A percentile compares a stretch with the other conserved stretches of the same genome.
phyloP scores from a whole-genome alignment of 2,797 vertebrate genomes.

The Pangasius mekongensis region DNA sequence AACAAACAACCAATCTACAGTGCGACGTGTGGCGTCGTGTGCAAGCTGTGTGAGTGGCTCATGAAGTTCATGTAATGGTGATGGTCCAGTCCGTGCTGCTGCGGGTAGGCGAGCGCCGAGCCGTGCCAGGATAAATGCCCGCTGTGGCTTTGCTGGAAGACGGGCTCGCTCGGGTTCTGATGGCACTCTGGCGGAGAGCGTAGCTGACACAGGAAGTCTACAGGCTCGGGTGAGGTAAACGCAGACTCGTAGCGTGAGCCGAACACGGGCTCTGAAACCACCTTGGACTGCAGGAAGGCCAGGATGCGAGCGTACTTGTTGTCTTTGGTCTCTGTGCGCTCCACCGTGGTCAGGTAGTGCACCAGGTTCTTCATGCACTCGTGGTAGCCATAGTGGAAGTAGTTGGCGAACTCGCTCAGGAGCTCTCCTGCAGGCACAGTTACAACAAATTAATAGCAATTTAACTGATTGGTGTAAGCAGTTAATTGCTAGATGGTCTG shows the following conservation, averaged over 20 bases:
- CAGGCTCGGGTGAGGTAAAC: constrained; percentile 76
- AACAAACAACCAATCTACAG: constrained; percentile 59
- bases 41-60: constrained; percentile 87
- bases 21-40: constrained; percentile 84
- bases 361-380: constrained; percentile 99
- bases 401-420: constrained; percentile 95
- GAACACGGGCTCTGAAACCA: constrained; percentile 85
- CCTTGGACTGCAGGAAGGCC: constrained; percentile 95
- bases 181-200: constrained; percentile 84
- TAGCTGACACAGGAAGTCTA: constrained; percentile 84
- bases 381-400: constrained; percentile 97
- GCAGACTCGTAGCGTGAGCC: constrained; percentile 69
- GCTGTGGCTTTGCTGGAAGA: constrained; percentile 73
- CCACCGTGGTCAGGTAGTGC: constrained; percentile 96
- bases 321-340: constrained; percentile 95
- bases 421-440: constrained; percentile 79
- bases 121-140: constrained; percentile 82
- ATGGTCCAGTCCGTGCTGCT: constrained; percentile 52
- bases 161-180: constrained; percentile 74
- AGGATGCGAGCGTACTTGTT: constrained; percentile 95
- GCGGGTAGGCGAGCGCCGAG: constrained; percentile 73
- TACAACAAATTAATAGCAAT: background rate
- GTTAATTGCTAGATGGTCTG: background rate
- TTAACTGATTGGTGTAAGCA: background rate
- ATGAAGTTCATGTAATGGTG: constrained; percentile 93